Conservation (phyloP, 2,113 vertebrate genomes). For the Oreocharis arfaki region DNA sequence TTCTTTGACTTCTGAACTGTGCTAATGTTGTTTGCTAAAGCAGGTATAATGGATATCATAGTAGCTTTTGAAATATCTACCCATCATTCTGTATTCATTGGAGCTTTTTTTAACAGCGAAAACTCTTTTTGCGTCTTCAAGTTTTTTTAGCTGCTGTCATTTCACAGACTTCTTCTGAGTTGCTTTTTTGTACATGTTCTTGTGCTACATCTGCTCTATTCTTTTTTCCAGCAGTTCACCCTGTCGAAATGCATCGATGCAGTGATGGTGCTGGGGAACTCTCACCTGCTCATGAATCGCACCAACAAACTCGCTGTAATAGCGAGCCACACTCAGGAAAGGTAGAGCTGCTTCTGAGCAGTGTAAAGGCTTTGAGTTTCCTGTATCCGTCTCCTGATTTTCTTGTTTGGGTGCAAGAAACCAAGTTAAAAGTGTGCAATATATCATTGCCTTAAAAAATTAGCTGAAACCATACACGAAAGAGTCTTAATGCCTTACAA, state of each 20-base stretch:
- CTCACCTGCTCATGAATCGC: constrained; percentile 88
- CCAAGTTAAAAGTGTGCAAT: background rate
- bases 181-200: rapidly evolving
- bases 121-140: background rate
- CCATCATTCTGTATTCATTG: rapidly evolving
- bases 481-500: background rate
- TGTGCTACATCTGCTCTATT: background rate
- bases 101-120: background rate
- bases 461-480: background rate
- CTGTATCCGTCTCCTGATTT: background rate
- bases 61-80: background rate
- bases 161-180: background rate
- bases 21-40: rapidly evolving
- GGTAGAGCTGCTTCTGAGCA: constrained; percentile 66
- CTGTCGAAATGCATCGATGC: constrained; percentile 92
- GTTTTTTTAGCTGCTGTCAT: background rate
- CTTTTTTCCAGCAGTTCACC: constrained; percentile 76
- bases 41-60: rapidly evolving
- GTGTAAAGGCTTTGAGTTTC: background rate
- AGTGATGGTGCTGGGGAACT: constrained; percentile 91
- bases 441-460: background rate
- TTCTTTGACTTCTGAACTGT: background rate
- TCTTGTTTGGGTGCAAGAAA: background rate
- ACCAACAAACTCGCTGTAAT: constrained; percentile 90
- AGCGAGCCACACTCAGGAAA: constrained; percentile 91